Conservation (phyloP, 1,140 invertebrate species). For the Ips typographus region DNA sequence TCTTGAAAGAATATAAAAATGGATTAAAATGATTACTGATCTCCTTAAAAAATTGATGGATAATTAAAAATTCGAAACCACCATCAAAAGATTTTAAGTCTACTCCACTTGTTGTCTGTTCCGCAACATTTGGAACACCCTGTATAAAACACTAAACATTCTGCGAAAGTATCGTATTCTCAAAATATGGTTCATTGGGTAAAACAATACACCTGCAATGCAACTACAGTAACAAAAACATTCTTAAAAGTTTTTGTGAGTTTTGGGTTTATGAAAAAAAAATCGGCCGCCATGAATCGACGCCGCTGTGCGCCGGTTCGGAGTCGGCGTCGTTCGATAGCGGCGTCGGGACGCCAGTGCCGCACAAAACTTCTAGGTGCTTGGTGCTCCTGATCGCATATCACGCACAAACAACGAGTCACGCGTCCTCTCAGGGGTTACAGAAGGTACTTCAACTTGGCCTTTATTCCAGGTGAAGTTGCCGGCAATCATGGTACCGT, state of each 20-base stretch:
- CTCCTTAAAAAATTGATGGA: too few relatives aligned
- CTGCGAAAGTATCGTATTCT: too few relatives aligned
- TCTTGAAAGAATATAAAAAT: too few relatives aligned
- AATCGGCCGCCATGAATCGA: neutral
- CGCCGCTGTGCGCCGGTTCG: constrained; percentile 39
- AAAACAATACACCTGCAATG: too few relatives aligned
- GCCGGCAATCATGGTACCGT: neutral
- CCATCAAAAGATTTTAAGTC: too few relatives aligned
- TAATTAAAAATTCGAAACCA: too few relatives aligned
- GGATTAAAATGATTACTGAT: too few relatives aligned
- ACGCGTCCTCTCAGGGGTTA: constrained; percentile 38
- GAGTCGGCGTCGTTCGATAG: constrained; percentile 52
- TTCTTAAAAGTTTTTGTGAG: constrained; percentile 5
- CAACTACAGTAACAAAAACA: neutral
- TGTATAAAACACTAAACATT: too few relatives aligned
- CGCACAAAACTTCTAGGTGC: constrained; percentile 51
- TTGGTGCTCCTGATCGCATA: constrained; percentile 46
- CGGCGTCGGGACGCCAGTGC: constrained; percentile 49
- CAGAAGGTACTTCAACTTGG: neutral
- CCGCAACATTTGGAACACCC: too few relatives aligned
- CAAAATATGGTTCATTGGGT: too few relatives aligned
- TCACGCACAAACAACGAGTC: constrained; percentile 37
- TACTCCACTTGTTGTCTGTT: too few relatives aligned
- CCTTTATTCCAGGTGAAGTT: neutral
- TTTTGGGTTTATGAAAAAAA: too few relatives aligned